These are phyloP conservation scores for Acromyrmex charruanus DNA, from an alignment of 1,140 invertebrate genomes.

Conservation along the genomic window DNA sequence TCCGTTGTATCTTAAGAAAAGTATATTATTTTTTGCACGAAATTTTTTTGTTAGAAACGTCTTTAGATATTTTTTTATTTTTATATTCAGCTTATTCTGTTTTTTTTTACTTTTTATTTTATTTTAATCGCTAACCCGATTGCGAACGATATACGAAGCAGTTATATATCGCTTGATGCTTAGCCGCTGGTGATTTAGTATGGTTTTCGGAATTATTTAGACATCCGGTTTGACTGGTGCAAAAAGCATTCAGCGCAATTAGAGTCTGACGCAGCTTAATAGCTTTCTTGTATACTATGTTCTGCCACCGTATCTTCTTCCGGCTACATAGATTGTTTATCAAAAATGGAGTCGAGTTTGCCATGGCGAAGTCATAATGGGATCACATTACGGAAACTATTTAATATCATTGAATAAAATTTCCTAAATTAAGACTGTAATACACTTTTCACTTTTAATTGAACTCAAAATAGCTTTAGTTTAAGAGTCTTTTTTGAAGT, in stretches of 20 bases:
- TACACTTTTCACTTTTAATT: not conserved
- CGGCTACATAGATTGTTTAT: not conserved
- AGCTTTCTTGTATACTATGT: slow-evolving; percentile 37
- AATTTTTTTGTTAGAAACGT: not conserved
- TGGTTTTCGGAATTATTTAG: slow-evolving; percentile 38
- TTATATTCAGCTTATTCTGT: slow-evolving; percentile 24
- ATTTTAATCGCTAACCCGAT: slow-evolving; percentile 20
- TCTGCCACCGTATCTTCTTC: slow-evolving; percentile 21
- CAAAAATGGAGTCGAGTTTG: not conserved
- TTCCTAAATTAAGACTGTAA: not conserved
- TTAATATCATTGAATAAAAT: not conserved
- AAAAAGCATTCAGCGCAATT: slow-evolving; percentile 32
- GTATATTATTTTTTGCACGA: slow-evolving; percentile 52
- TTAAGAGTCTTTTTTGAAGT: not conserved
- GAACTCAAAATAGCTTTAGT: not conserved
- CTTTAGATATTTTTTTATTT: not conserved
- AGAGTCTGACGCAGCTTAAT: slow-evolving; percentile 51
- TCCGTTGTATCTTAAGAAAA: slow-evolving; percentile 19
- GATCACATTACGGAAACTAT: not conserved
- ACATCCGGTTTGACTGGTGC: slow-evolving; percentile 22
- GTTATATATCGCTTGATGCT: slow-evolving; percentile 41
- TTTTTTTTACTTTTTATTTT: slow-evolving; percentile 7
- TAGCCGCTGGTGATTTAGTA: slow-evolving; percentile 42
- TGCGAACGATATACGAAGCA: slow-evolving; percentile 30
- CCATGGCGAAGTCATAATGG: not conserved